These are phyloP conservation scores for Oscheius myriophilus DNA, from an alignment of 2,888 invertebrate species.

Conservation along the genomic window DNA sequence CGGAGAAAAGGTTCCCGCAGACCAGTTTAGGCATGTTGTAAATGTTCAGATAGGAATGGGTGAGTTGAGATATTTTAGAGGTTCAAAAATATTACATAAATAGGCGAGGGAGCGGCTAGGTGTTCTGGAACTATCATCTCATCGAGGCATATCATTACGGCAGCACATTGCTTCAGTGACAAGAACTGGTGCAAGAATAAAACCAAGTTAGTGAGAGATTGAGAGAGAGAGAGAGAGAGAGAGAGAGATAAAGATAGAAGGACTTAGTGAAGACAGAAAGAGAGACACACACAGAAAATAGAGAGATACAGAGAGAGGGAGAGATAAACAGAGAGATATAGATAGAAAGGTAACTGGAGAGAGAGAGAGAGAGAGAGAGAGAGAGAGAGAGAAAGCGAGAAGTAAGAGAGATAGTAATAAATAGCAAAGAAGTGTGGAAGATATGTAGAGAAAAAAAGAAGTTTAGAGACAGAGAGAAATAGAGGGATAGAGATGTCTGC, in stretches of 20 bases:
- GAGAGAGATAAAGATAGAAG: not conserved
- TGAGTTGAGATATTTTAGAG: not conserved
- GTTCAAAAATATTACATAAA: not conserved
- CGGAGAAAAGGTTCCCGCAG: conserved; percentile 1
- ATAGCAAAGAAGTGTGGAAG: no score
- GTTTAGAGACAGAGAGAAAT: no score
- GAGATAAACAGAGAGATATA: conserved; percentile 1
- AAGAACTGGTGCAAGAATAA: conserved; percentile 9
- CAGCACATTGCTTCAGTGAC: conserved; percentile 24
- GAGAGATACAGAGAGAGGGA: not conserved
- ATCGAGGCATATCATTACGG: conserved; percentile 9
- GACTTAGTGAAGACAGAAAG: not conserved
- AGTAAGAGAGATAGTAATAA: no score
- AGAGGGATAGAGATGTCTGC: no score
- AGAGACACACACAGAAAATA: not conserved
- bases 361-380: no score
- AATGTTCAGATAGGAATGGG: conserved; percentile 19
- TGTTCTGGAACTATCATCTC: conserved; percentile 28
- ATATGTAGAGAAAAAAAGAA: no score
- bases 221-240: no score
- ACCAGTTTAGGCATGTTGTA: conserved; percentile 4
- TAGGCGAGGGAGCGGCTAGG: conserved; percentile 5
- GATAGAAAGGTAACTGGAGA: not conserved
- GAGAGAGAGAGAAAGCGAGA: no score
- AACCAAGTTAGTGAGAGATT: conserved; percentile 7